These are phyloP conservation scores for Pocillopora meandrina DNA, from an alignment of 92 coral and sea anemone species.

Conservation along the genomic window DNA sequence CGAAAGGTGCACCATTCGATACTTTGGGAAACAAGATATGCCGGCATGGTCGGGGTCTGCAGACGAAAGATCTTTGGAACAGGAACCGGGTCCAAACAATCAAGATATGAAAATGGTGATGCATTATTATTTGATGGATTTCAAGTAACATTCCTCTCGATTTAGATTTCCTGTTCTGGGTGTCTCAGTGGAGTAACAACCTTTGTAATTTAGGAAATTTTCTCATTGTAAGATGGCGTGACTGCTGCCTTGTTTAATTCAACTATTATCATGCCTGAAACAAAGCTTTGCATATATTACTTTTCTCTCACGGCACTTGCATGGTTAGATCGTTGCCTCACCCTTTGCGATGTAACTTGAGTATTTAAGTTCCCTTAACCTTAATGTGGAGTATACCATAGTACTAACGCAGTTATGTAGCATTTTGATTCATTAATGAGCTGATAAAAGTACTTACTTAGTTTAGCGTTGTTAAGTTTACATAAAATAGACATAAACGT, in stretches of 20 bases:
- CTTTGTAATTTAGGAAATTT: too few relatives aligned
- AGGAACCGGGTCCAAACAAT: neutral
- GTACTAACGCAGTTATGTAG: too few relatives aligned
- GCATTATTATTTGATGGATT: conserved; percentile 38
- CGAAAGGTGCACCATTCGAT: conserved; percentile 31
- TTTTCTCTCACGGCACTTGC: too few relatives aligned
- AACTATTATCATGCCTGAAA: neutral
- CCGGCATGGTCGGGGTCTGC: neutral
- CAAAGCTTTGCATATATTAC: neutral
- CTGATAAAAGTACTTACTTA: too few relatives aligned
- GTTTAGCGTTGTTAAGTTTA: too few relatives aligned
- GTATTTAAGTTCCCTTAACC: too few relatives aligned
- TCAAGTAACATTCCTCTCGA: neutral
- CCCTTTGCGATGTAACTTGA: too few relatives aligned
- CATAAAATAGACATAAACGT: too few relatives aligned
- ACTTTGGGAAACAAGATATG: conserved; percentile 22
- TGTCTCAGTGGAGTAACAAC: too few relatives aligned
- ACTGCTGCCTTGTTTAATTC: neutral
- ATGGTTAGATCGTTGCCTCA: too few relatives aligned
- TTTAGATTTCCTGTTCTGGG: neutral
- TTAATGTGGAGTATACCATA: too few relatives aligned
- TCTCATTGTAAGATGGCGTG: neutral
- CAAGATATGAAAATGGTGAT: neutral
- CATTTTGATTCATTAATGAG: too few relatives aligned
- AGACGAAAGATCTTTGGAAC: neutral